A percentile compares a stretch with the other conserved stretches of the same genome.
These are phyloP conservation scores for Drosophila setosimentum DNA, from an alignment of 2,888 invertebrate species.

Conservation along the genomic window DNA sequence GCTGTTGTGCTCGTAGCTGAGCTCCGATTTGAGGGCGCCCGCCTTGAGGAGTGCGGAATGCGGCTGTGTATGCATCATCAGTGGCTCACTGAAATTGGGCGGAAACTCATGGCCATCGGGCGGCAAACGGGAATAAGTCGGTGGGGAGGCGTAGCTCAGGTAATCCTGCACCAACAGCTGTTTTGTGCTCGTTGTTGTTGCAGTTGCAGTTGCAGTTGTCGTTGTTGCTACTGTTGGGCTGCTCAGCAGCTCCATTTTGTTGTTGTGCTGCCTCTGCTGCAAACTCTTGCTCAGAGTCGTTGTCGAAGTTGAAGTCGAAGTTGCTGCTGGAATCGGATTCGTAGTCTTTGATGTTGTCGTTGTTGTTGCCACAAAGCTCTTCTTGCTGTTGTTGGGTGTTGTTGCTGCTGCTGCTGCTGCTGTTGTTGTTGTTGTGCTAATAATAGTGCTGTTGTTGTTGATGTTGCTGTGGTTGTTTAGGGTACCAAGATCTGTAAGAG, in stretches of 20 bases:
- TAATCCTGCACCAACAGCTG: constrained; percentile 84
- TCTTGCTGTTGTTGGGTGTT: constrained; percentile 23
- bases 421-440: constrained; percentile 29
- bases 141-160: constrained; percentile 82
- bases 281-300: constrained; percentile 35
- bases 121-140: constrained; percentile 85
- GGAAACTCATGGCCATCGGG: constrained; percentile 86
- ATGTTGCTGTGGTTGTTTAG: constrained; percentile 62
- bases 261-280: constrained; percentile 51
- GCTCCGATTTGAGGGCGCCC: constrained; percentile 38
- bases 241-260: constrained; percentile 84
- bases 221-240: constrained; percentile 65
- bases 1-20: constrained; percentile 55
- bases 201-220: constrained; percentile 64
- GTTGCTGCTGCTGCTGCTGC: constrained; percentile 31
- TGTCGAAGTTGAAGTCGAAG: constrained; percentile 24
- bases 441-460: constrained; percentile 51
- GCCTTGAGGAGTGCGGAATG: constrained; percentile 55
- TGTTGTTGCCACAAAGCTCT: constrained; percentile 16
- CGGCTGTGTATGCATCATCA: constrained; percentile 82
- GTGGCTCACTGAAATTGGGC: constrained; percentile 85
- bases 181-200: constrained; percentile 68
- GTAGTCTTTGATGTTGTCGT: constrained; percentile 12
- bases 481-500: constrained; percentile 74
- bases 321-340: constrained; percentile 3